Base-by-base conservation (phyloP, 2,113 vertebrate species). In the Eublepharis macularius region DNA sequence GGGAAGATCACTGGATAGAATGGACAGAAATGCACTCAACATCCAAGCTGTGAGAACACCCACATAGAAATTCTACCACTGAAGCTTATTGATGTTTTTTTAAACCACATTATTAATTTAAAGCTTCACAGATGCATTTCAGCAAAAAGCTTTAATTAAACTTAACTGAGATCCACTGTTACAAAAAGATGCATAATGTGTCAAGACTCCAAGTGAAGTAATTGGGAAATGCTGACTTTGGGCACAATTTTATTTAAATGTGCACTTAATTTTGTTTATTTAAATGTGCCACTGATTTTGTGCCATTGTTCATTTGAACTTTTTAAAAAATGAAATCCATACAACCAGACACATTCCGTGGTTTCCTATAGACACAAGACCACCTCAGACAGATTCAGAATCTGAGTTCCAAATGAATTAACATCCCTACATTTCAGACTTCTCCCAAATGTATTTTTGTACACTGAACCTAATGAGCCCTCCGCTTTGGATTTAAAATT, bases 231-330 rank as follows among this genome's bases (percentile, higher is more conserved):
- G n/a, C 34, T 32, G 17, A 13, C 9, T 34, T 32, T 63, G 49
- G 86, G 72, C 1, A 75, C 4, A 6, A 2, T 29, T 36, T 54
- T 49, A 6, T 34, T 43, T 43, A 2, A 65, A 80, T 32, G 14
- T 24, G 65, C 19, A 0, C 0, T n/a, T 86, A 39, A n/a, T n/a
- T n/a, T n/a, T n/a, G n/a, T 36, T 54, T 49, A 6, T 34, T 43
- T 43, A 2, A 65, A 80, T 32, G 14, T 24, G 65, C 21, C 77
- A 54, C 21, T 0, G 0, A 39, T 6, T 70, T 21, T 5, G 9
- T 63, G 57, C 21, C 57, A 19, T 36, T 57, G 17, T 73, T 83
- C 29, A 47, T 75, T 75, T 3, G 19, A 13, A 11, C 29, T 51
- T 69, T 73, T 84, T 72, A 75, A 51, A 49, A 36, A 41, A 81